Percentiles rank a stretch among this genome's conserved stretches.
phyloP scores from a whole-genome alignment of 1,140 invertebrate genomes.

The Marisa cornuarietis region DNA sequence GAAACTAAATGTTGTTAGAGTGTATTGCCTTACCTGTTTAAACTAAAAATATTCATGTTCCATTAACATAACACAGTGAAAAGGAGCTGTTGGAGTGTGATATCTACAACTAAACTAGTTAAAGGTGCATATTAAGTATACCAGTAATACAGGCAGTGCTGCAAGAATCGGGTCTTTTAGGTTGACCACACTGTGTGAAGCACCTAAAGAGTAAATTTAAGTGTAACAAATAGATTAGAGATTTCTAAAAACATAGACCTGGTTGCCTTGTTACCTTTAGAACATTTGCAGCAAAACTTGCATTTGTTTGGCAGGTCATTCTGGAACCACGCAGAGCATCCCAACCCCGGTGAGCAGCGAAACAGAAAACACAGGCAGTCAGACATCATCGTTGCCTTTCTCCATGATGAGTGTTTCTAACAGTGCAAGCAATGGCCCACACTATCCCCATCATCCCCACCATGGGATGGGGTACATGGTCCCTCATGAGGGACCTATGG shows the following conservation, averaged over 20 bases:
- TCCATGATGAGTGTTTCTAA: slow-evolving; percentile 20
- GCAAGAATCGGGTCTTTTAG: too few relatives aligned
- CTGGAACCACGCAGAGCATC: slow-evolving; percentile 61
- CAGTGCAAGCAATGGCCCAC: slow-evolving; percentile 26
- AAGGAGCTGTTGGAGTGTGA: too few relatives aligned
- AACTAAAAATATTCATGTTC: too few relatives aligned
- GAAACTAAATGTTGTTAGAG: too few relatives aligned
- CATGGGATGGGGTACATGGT: slow-evolving; percentile 24
- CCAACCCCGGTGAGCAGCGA: slow-evolving; percentile 56
- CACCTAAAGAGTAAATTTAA: too few relatives aligned
- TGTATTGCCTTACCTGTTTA: too few relatives aligned
- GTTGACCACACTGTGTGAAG: too few relatives aligned
- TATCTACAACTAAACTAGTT: too few relatives aligned
- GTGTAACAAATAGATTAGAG: background rate
- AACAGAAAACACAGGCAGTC: slow-evolving; percentile 31
- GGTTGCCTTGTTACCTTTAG: background rate
- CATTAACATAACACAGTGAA: too few relatives aligned
- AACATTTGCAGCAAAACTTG: too few relatives aligned
- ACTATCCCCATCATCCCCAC: slow-evolving; percentile 25
- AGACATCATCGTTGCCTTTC: slow-evolving; percentile 14
- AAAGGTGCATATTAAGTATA: too few relatives aligned
- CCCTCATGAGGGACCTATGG: slow-evolving; percentile 15
- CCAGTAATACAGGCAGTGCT: too few relatives aligned
- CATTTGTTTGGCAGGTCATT: slow-evolving; percentile 19
- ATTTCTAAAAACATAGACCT: background rate